phyloP scores from a whole-genome alignment of 1,140 invertebrate species.

The Coenobita brevimanus region DNA sequence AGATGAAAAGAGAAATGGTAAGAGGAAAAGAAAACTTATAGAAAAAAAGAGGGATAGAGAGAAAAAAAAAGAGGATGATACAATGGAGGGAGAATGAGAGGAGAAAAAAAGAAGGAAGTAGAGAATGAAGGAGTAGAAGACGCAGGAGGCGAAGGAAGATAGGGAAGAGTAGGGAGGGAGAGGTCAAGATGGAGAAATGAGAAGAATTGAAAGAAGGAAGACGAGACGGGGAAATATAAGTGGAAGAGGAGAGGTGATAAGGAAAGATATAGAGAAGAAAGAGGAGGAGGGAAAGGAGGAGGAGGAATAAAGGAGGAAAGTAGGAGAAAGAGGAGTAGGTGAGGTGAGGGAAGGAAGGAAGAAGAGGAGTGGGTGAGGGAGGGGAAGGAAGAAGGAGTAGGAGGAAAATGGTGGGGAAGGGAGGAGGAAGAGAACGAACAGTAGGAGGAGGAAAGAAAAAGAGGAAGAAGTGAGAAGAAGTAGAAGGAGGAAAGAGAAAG shows the following conservation, averaged over 20 bases:
- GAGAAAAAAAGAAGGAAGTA: not conserved
- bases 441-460: conserved; percentile 4
- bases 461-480: not conserved
- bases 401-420: not conserved
- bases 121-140: not conserved
- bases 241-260: no score
- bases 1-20: no score
- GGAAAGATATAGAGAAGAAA: not conserved
- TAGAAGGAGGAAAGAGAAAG: not conserved
- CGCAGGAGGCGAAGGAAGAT: not conserved
- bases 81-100: not conserved
- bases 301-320: not conserved
- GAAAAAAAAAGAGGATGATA: not conserved
- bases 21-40: no score
- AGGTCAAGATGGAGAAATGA: not conserved
- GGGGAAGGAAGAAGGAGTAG: not conserved
- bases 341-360: no score
- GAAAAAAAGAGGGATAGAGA: no score
- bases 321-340: not conserved
- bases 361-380: not conserved
- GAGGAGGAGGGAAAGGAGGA: not conserved
- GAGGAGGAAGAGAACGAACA: not conserved
- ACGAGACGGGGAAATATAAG: no score
- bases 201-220: no score
- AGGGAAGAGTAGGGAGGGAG: not conserved